Evolutionary conservation across 2,113 vertebrate species (phyloP), one percentile per base, ranked within the genome.

Genomic region (Marcusenius ussheri): DNA sequence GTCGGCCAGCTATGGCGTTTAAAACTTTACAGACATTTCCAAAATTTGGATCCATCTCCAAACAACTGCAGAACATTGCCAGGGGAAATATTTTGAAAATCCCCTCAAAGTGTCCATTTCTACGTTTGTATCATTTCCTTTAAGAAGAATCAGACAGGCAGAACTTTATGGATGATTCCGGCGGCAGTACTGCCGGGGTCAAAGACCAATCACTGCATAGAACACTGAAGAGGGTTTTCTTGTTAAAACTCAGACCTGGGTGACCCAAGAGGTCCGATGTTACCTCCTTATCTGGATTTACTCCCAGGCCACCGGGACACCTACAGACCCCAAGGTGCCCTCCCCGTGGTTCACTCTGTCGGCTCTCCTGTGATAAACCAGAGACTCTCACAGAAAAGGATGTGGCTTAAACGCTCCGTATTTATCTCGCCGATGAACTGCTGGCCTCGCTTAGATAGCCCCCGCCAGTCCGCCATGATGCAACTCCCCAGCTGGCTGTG

Each of bases 401-500:
- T 92, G 91, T 89, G 94, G 94, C 90, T 90, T 83, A 92, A 93
- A 94, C 90, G 90, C 92, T 53, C 62, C 89, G 90, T 92, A 96
- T 95, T 95, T 95, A 95, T 96, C 95, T 96, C 91, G n/a, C 62
- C 62, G 88, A 90, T 62, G 83, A 90, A 91, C 90, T 92, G 92
- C 90, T 91, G 74, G 91, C 94, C 93, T 91, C 90, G 92, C 94
- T 95, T 93, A 95, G 93, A 95, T 94, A 94, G 93, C 90, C 80
- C 91, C 92, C 94, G 94, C 94, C 95, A 96, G 94, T 94, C 92
- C 92, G 85, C 93, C 88, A 92, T 96, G 95, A 96, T 96, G 95
- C 96, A 95, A 96, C 94, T 91, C 94, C 94, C 91, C 92, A 90
- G 93, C 92, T 91, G 91, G 93, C 93, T 27, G 91, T 95, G 95